phyloP scores from a whole-genome alignment of 1,140 invertebrate species.

The Pseudoatta argentina region DNA sequence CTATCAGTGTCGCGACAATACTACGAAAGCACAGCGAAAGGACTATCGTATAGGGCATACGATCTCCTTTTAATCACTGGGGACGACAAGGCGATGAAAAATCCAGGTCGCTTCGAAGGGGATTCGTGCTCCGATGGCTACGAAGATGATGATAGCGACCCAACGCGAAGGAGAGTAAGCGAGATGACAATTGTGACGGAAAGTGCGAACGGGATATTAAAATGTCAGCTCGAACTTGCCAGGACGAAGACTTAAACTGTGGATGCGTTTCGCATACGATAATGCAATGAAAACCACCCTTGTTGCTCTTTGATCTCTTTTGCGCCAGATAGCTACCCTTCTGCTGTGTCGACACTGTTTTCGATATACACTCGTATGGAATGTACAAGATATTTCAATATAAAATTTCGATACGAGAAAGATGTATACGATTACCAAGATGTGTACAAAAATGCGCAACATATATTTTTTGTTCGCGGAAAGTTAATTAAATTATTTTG shows the following conservation, averaged over 20 bases:
- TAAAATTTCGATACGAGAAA: conserved; percentile 12
- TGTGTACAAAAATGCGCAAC: not conserved
- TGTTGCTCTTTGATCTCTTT: conserved; percentile 3
- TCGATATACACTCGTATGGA: not conserved
- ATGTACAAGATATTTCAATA: conserved; percentile 1
- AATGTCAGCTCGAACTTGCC: conserved; percentile 68
- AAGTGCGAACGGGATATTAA: conserved; percentile 63
- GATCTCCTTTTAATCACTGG: conserved; percentile 71
- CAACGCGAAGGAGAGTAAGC: not conserved
- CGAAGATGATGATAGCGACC: conserved; percentile 24
- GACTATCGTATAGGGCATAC: not conserved
- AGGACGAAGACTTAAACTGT: conserved; percentile 42
- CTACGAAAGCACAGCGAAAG: conserved; percentile 16
- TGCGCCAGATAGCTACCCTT: conserved; percentile 10
- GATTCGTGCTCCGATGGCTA: not conserved
- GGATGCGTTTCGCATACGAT: conserved; percentile 56
- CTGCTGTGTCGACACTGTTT: conserved; percentile 24
- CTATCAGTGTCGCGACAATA: conserved; percentile 1
- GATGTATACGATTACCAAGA: not conserved
- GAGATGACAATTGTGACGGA: conserved; percentile 11
- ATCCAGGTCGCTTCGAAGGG: conserved; percentile 66
- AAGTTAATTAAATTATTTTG: conserved; percentile 1
- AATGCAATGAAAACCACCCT: conserved; percentile 40
- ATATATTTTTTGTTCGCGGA: not conserved
- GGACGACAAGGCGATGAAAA: conserved; percentile 63